These are phyloP conservation scores for Adela reaumurella DNA, from an alignment of 2,888 invertebrate genomes.

Conservation along the genomic window DNA sequence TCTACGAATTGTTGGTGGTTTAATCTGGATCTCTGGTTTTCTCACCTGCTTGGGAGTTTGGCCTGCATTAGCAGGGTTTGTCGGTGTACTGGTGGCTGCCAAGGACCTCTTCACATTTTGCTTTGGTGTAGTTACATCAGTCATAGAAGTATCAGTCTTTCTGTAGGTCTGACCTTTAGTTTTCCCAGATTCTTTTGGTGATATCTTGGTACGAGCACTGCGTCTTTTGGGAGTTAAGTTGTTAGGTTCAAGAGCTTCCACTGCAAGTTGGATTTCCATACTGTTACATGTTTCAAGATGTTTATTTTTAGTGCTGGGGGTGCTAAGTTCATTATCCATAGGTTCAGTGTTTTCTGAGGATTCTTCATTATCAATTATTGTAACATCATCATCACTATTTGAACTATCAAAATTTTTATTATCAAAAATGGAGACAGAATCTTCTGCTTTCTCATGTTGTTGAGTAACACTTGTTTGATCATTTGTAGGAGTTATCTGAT, in stretches of 20 bases:
- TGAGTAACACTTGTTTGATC: too few species aligned
- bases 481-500: too few species aligned
- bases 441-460: too few species aligned
- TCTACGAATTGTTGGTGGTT: too few species aligned
- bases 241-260: conserved; percentile 5
- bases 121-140: conserved; percentile 7
- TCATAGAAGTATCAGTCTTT: background rate
- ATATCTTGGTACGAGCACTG: background rate
- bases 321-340: too few species aligned
- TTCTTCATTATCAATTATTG: too few species aligned
- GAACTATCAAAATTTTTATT: too few species aligned
- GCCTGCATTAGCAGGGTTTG: conserved; percentile 12
- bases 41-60: conserved; percentile 29
- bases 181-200: background rate
- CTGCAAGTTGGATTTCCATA: background rate
- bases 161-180: background rate
- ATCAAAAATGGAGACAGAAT: too few species aligned
- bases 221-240: conserved; percentile 26
- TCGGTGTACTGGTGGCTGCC: conserved; percentile 1
- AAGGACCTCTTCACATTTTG: conserved; percentile 3
- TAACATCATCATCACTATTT: too few species aligned
- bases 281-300: conserved; percentile 9
- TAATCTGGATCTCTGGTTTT: too few species aligned
- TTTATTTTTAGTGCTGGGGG: too few species aligned
- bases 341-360: background rate